Base-by-base conservation (phyloP, 2,797 vertebrate species). In the Gymnothorax reevesii region DNA sequence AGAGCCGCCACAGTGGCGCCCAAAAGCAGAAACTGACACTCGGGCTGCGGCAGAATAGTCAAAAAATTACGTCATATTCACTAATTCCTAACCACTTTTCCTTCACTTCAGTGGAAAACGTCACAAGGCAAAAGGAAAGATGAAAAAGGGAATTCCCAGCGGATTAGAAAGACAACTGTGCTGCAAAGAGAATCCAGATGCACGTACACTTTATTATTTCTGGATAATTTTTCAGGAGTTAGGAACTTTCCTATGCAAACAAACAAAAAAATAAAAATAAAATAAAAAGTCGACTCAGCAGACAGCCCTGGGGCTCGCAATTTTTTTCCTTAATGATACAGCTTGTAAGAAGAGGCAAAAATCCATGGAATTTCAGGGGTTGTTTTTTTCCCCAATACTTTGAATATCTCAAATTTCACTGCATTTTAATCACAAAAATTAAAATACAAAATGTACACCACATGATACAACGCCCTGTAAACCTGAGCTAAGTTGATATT, bases 371-470 rank as follows among this genome's bases (percentile, higher is more conserved):
- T 97, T 97, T 96, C 97, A 42, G 33, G 33, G 33, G 33, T 42
- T 42, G 33, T 42, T 42, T 42, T 42, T 42, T 42, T 42, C 2
- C 2, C 33, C 33, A 42, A 42, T 42, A 42, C 96, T 97, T 97
- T 97, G 94, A 96, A 96, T 96, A 94, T 97, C 95, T 97, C 95
- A 96, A 97, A 66, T 22, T 97, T 97, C 96, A 98, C 96, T 97
- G 96, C 96, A 97, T 97, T 98, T 97, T 97, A 97, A 96, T 98
- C 98, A 97, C 95, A 97, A 98, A 98, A 97, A 88, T 95, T 95
- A 97, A 97, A 97, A 98, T 98, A 98, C 97, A 99, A 98, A 98
- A 97, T 98, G 95, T 98, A 98, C 97, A 98, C 95, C 96, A 98
- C 97, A 97, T 97, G 97, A 98, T 96, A 96, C 96, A 97, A 97